Base-by-base conservation (phyloP, 53 echinoderm and acorn worm genomes). In the Glandiceps talaboti region DNA sequence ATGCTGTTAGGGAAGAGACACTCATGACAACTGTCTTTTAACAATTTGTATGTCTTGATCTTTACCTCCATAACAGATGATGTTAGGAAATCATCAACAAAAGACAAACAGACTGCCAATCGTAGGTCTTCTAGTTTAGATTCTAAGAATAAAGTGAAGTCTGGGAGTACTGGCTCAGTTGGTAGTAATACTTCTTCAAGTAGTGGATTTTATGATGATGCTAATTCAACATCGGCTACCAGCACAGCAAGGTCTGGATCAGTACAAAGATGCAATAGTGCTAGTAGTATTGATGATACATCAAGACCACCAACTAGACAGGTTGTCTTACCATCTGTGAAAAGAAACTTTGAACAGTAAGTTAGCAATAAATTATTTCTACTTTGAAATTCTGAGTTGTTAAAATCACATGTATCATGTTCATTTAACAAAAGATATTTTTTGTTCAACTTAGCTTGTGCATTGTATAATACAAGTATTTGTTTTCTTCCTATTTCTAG, bases 311-410 rank as follows among this genome's bases (percentile, higher is more conserved):
- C 90, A 30, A 83, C 86, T 32, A 94, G 85, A 75, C 87, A 94
- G 72, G 86, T 94, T 74, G 81, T 85, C 29, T 78, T 94, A 74
- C 90, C 91, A 25, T 90, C 91, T 30, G 94, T 94, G 32, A 94
- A 90, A 79, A 87, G 94, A 84, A 88, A 91, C 75, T 91, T 87
- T 88, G 94, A 94, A 77, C 85, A 82, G 94, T 94, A 80, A 90
- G 93, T 88, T 26, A 28, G n/a, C n/a, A n/a, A n/a, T n/a, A n/a
- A n/a, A n/a, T n/a, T n/a, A n/a, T n/a, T n/a, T n/a, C n/a, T n/a
- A n/a, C n/a, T n/a, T n/a, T n/a, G n/a, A n/a, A n/a, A n/a, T n/a
- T n/a, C n/a, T n/a, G n/a, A n/a, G n/a, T n/a, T n/a, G n/a, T n/a
- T n/a, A n/a, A n/a, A n/a, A n/a, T n/a, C n/a, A n/a, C n/a, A n/a